Base-by-base conservation (phyloP, 2,797 vertebrate genomes). In the Pelobates cultripes region DNA sequence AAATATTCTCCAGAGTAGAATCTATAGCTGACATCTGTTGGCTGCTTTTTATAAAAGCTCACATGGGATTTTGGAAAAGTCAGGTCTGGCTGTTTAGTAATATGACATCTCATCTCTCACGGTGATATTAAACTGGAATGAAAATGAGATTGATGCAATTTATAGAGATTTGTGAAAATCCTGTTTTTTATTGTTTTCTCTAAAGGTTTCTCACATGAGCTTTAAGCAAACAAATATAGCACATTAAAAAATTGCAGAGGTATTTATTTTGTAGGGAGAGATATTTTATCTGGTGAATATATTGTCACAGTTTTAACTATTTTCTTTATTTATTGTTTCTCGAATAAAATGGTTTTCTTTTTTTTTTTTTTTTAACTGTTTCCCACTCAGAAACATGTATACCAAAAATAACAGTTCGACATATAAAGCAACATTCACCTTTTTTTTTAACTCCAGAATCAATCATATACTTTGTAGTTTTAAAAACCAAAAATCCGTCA, bases 1-100 rank as follows among this genome's bases (percentile, higher is more conserved):
- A 76, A 47, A 63, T 40, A 71, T 51, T 63, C 80, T 70, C 80
- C 41, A 7, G 73, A 71, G 80, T 43, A 7, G 73, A 76, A 76
- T 76, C 73, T 81, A 69, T 81, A 51, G 80, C 73, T 81, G 73
- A 81, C 80, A 81, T 81, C 80, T 81, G 80, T 53, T 76, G 47
- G 63, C 70, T 73, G 9, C 79, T 43, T 76, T 71, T 55, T 70
- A 51, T 61, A 17, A 70, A 70, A 66, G 57, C 68, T 64, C 73
- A 42, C 42, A 45, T 61, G 80, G 73, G 80, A 81, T 81, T 81
- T 81, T 81, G 47, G 45, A 81, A 81, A 81, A 76, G 80, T 81
- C 80, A 71, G 66, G 73, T 40, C 40, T 71, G 17, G 17, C 28
- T 76, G 55, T 76, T 70, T 53, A 61, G 68, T 64, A 41, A 53